Conservation (phyloP, 2,888 invertebrate species). For the Chorisops tibialis region DNA sequence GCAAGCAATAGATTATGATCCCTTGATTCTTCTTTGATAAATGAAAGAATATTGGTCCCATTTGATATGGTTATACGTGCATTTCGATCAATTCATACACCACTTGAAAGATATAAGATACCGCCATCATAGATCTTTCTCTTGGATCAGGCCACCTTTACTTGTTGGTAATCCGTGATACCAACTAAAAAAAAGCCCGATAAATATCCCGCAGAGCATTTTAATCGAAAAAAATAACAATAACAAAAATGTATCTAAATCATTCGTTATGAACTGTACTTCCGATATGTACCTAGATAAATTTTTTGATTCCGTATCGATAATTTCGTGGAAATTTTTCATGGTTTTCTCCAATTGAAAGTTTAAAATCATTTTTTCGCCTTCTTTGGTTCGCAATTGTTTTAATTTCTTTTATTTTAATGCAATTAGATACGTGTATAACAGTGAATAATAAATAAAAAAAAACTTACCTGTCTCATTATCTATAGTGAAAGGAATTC, state of each 20-base stretch:
- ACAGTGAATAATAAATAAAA: neutral
- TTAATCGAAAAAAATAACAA: constrained; percentile 27
- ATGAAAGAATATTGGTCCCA: constrained; percentile 28
- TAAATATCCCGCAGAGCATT: constrained; percentile 29
- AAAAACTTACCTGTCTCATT: constrained; percentile 76
- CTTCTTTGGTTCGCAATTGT: neutral
- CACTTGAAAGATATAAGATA: neutral
- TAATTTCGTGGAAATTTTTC: too few relatives aligned
- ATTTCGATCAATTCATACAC: constrained; percentile 13
- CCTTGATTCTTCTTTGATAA: constrained; percentile 6
- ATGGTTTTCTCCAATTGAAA: neutral
- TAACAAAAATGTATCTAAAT: neutral
- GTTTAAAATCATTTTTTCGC: neutral
- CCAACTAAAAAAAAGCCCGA: constrained; percentile 20
- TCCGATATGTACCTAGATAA: neutral
- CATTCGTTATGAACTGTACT: neutral
- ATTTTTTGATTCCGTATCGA: neutral
- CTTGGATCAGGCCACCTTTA: constrained; percentile 9
- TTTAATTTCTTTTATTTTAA: neutral
- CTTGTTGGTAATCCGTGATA: neutral
- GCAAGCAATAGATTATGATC: neutral
- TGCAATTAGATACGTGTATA: neutral
- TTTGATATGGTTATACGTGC: constrained; percentile 25
- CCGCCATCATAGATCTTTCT: neutral
- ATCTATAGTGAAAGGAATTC: constrained; percentile 78